Evolutionary conservation across 1,140 invertebrate genomes (phyloP).

Genomic region (Battus philenor): DNA sequence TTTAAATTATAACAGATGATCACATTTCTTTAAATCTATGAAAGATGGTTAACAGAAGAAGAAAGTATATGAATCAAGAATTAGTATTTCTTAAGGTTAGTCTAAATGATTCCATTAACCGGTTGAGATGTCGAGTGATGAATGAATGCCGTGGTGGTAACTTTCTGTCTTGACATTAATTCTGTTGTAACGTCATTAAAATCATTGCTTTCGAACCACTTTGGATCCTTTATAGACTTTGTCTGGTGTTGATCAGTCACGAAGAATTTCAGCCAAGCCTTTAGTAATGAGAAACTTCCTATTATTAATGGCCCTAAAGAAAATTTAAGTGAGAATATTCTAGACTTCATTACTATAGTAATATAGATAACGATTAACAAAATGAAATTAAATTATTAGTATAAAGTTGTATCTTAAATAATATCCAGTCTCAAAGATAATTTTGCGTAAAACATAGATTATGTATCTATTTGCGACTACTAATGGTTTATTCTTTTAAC

Average conservation of each 20-base stretch:
- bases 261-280: slow-evolving; percentile 77
- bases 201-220: slow-evolving; percentile 62
- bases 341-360: no score
- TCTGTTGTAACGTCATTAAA: slow-evolving; percentile 47
- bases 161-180: slow-evolving; percentile 46
- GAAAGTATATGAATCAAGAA: slow-evolving; percentile 34
- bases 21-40: slow-evolving; percentile 47
- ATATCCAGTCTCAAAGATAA: no score
- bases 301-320: slow-evolving; percentile 29
- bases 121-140: slow-evolving; percentile 55
- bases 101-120: slow-evolving; percentile 70
- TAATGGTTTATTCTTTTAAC: no score
- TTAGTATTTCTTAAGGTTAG: slow-evolving; percentile 31
- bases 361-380: no score
- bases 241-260: slow-evolving; percentile 69
- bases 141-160: slow-evolving; percentile 39
- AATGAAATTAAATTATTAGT: not conserved
- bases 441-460: no score
- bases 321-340: not conserved
- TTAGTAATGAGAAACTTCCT: slow-evolving; percentile 62
- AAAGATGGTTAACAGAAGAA: no score
- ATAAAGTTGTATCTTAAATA: not conserved
- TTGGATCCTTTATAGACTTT: slow-evolving; percentile 68
- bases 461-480: no score
- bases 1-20: not conserved